Evolutionary conservation across 2,888 invertebrate species (phyloP).

Genomic region (Tetramorium bicarinatum): DNA sequence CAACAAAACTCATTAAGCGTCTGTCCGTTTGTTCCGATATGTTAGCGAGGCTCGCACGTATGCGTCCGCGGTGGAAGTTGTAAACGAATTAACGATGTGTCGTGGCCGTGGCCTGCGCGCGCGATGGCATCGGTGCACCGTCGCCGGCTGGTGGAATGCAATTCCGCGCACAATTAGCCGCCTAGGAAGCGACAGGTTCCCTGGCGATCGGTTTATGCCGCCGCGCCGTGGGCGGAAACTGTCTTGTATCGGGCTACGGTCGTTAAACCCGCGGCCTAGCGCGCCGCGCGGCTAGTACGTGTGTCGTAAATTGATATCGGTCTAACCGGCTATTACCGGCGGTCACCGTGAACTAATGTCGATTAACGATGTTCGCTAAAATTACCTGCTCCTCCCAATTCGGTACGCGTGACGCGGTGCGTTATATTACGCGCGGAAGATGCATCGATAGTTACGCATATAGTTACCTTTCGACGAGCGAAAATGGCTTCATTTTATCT

Average conservation of each 20-base stretch:
- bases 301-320: conserved; percentile 48
- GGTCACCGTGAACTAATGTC: conserved; percentile 42
- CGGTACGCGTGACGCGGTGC: background rate
- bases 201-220: conserved; percentile 52
- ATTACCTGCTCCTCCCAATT: conserved; percentile 15
- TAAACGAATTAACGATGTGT: conserved; percentile 75
- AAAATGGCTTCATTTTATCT: background rate
- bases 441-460: background rate
- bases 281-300: background rate
- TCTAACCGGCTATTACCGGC: conserved; percentile 30
- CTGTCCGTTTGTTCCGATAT: conserved; percentile 85
- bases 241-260: conserved; percentile 51
- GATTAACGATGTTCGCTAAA: conserved; percentile 34
- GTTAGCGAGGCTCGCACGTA: conserved; percentile 68
- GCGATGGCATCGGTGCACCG: conserved; percentile 52
- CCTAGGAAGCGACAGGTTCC: conserved; percentile 51
- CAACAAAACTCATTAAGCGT: conserved; percentile 81
- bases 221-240: conserved; percentile 49
- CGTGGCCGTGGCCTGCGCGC: conserved; percentile 64
- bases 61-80: conserved; percentile 66
- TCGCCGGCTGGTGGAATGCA: conserved; percentile 52
- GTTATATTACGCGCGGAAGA: background rate
- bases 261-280: conserved; percentile 45
- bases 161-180: conserved; percentile 56
- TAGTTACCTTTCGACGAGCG: background rate